These are phyloP conservation scores for Rhogogaster chlorosoma DNA, from an alignment of 2,888 invertebrate species.

Conservation along the genomic window DNA sequence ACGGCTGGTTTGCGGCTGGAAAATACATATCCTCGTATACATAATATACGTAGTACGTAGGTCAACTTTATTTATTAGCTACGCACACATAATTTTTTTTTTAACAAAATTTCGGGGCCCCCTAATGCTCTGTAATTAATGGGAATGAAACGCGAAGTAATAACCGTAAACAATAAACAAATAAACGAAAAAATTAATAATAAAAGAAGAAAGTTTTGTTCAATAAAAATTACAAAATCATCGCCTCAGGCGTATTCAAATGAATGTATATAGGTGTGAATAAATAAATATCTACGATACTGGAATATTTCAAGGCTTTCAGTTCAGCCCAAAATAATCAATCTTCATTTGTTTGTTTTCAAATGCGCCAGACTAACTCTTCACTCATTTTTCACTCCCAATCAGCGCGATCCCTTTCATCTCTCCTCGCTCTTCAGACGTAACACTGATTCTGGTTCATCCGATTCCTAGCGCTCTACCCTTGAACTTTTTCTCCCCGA, in stretches of 20 bases:
- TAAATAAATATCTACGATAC: neutral
- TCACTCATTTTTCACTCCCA: slow-evolving; percentile 19
- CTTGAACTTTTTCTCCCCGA: neutral
- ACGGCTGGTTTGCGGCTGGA: neutral
- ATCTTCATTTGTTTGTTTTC: neutral
- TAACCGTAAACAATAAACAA: neutral
- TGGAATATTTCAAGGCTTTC: neutral
- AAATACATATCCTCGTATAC: neutral
- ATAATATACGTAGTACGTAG: neutral
- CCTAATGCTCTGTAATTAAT: neutral
- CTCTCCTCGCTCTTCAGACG: neutral
- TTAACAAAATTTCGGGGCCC: neutral
- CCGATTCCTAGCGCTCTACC: neutral
- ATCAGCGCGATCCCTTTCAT: slow-evolving; percentile 22
- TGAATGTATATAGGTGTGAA: neutral
- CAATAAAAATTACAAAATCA: neutral
- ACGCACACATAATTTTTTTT: neutral
- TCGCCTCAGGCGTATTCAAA: neutral
- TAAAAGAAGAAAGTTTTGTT: neutral
- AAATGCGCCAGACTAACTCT: neutral
- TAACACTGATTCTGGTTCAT: neutral
- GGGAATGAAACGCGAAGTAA: neutral
- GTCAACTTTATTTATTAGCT: neutral
- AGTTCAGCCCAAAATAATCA: neutral
- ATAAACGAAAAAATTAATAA: neutral